These are phyloP conservation scores for Sebastes diaconus DNA, from an alignment of 2,797 vertebrate genomes.

Conservation along the genomic window DNA sequence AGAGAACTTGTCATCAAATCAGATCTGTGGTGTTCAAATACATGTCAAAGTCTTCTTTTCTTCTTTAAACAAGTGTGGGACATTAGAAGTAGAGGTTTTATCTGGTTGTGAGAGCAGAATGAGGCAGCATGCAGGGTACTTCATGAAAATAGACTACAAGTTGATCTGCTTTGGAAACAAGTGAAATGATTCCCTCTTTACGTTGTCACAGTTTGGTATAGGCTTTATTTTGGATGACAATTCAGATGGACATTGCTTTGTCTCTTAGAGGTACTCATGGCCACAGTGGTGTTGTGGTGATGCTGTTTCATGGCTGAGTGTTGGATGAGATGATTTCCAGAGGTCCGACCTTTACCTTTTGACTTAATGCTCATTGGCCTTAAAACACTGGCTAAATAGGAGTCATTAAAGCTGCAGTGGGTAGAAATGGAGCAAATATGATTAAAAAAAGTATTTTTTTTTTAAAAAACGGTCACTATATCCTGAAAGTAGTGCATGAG, in stretches of 20 bases:
- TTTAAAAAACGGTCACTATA: no score
- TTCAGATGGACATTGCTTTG: not conserved
- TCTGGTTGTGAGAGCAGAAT: no score
- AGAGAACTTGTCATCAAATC: not conserved
- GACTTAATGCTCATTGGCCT: not conserved
- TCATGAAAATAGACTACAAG: not conserved
- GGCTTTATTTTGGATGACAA: not conserved
- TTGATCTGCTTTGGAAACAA: not conserved
- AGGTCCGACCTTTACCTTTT: not conserved
- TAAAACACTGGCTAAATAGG: not conserved
- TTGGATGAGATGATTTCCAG: not conserved
- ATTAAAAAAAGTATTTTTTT: no score
- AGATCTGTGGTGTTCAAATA: not conserved
- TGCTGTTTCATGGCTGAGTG: not conserved
- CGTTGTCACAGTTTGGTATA: not conserved
- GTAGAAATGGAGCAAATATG: no score
- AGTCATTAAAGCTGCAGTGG: no score
- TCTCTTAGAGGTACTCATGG: not conserved
- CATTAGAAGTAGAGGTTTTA: not conserved
- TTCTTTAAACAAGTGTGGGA: not conserved
- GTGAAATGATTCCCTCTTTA: not conserved
- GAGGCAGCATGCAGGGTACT: no score
- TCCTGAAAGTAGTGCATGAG: no score
- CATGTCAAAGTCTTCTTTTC: not conserved
- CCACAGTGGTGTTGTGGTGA: not conserved